Evolutionary conservation across 2,888 invertebrate genomes (phyloP).

Genomic region (Polydrusus cervinus): DNA sequence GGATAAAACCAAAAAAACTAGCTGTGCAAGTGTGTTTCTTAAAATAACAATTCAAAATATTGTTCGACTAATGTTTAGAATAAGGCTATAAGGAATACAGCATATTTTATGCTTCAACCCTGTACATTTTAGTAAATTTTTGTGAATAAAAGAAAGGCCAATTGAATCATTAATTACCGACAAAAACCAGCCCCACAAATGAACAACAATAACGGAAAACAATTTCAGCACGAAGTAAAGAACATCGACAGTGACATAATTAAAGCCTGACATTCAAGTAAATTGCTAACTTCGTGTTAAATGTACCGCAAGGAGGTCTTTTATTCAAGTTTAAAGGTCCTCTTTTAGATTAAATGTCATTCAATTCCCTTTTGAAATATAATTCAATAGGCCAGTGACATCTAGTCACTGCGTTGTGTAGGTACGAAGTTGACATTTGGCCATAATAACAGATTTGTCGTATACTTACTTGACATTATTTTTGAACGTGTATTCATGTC

Average conservation of each 20-base stretch:
- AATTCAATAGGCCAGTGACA: constrained; percentile 15
- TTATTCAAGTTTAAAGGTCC: constrained; percentile 53
- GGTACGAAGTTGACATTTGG: constrained; percentile 4
- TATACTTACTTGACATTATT: not conserved
- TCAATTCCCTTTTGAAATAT: constrained; percentile 16
- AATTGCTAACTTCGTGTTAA: constrained; percentile 50
- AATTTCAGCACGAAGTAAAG: constrained; percentile 37
- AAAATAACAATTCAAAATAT: no score
- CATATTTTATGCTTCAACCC: no score
- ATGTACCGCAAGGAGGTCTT: constrained; percentile 49
- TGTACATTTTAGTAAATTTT: no score
- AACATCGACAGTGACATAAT: constrained; percentile 49
- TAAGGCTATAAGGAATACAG: no score
- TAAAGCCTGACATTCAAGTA: constrained; percentile 52
- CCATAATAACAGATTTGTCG: not conserved
- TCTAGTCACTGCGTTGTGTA: constrained; percentile 7
- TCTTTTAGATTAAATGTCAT: constrained; percentile 52
- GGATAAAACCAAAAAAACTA: no score
- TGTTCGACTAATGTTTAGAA: no score
- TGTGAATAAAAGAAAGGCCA: not conserved
- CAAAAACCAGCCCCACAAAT: constrained; percentile 9
- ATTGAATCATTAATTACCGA: constrained; percentile 7
- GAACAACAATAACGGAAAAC: constrained; percentile 43
- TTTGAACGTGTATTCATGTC: not conserved
- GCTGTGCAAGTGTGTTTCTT: no score